Conservation (phyloP, 2,888 invertebrate genomes). For the Lacanobia oleracea region DNA sequence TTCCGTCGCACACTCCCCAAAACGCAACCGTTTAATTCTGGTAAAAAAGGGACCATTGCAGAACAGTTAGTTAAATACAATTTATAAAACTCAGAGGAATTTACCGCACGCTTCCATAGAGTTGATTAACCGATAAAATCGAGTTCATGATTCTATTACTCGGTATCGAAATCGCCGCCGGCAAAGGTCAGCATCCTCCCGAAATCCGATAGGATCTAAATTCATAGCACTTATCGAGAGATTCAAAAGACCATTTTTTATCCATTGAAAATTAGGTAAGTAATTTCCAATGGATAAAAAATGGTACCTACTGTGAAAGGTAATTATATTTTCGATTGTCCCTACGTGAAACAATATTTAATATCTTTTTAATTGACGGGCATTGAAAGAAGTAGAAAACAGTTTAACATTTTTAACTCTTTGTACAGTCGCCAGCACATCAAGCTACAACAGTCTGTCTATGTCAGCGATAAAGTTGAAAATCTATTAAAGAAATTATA, state of each 20-base stretch:
- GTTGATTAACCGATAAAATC: constrained; percentile 57
- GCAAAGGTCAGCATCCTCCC: constrained; percentile 47
- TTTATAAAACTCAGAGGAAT: constrained; percentile 13
- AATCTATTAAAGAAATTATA: too few species aligned
- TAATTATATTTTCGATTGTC: constrained; percentile 34
- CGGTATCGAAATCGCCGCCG: constrained; percentile 42
- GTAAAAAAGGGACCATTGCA: background rate
- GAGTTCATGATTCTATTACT: constrained; percentile 62
- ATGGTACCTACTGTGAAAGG: background rate
- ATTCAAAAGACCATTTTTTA: constrained; percentile 42
- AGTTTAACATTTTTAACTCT: too few species aligned
- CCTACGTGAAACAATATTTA: too few species aligned
- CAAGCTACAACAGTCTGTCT: too few species aligned
- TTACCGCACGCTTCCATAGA: constrained; percentile 32
- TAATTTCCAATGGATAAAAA: too few species aligned
- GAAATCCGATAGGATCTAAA: constrained; percentile 59
- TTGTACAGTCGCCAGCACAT: too few species aligned
- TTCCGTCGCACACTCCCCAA: too few species aligned
- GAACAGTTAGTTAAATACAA: background rate
- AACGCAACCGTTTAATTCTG: too few species aligned
- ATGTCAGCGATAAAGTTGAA: too few species aligned
- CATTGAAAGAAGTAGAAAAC: too few species aligned
- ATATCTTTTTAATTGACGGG: too few species aligned
- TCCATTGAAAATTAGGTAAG: constrained; percentile 37
- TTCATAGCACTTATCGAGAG: constrained; percentile 46